phyloP scores from a whole-genome alignment of 2,113 vertebrate species.

The Thalassarche chlororhynchos region DNA sequence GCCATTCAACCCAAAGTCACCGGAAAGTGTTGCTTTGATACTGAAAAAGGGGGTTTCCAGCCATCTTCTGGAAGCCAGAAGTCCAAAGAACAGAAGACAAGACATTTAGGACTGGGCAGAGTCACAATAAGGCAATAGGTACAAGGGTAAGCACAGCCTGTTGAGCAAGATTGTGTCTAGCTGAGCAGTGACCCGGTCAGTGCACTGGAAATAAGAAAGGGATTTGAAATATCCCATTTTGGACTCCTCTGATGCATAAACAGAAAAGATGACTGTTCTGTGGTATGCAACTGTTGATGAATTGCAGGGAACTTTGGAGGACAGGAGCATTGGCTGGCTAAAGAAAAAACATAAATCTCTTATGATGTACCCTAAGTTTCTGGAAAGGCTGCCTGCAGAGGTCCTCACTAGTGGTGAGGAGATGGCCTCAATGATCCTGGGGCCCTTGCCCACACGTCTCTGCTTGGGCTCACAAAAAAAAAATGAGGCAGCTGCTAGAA shows the following conservation, averaged over 20 bases:
- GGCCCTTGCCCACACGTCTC: neutral
- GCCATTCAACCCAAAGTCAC: neutral
- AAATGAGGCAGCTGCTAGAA: neutral
- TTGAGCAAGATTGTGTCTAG: neutral
- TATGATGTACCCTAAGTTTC: neutral
- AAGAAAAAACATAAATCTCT: neutral
- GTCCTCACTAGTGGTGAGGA: neutral
- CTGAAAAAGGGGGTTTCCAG: neutral
- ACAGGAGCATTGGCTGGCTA: neutral
- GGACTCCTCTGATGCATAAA: neutral
- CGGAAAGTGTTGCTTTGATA: neutral
- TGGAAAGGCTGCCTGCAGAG: neutral
- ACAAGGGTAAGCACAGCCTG: neutral
- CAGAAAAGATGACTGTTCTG: neutral
- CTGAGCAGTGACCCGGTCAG: neutral
- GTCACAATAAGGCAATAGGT: neutral
- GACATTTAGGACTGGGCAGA: neutral
- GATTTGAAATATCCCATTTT: neutral
- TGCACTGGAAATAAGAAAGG: neutral
- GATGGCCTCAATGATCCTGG: neutral
- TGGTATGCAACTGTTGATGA: neutral
- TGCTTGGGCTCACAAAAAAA: neutral
- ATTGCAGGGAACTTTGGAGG: neutral
- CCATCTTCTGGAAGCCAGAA: neutral
- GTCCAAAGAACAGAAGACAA: neutral